These are phyloP conservation scores for Cataglyphis altisquamis DNA, from an alignment of 2,888 invertebrate species.

Conservation along the genomic window DNA sequence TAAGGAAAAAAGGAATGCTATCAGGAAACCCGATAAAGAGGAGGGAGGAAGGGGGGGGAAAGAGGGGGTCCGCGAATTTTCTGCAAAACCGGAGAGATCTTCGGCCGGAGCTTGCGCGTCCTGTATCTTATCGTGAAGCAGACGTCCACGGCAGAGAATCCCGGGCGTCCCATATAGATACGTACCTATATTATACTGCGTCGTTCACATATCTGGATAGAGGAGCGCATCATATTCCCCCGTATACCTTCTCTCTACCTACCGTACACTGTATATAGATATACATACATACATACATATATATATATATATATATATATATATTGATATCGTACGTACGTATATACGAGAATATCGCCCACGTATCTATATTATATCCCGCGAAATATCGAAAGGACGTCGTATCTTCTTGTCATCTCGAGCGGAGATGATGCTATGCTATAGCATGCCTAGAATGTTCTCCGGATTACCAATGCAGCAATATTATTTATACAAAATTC, in stretches of 20 bases:
- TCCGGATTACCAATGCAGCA: constrained; percentile 27
- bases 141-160: constrained; percentile 84
- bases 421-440: constrained; percentile 37
- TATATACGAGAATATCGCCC: constrained; percentile 60
- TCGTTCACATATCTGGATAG: constrained; percentile 77
- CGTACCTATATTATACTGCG: constrained; percentile 80
- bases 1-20: constrained; percentile 67
- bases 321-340: constrained; percentile 65
- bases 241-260: constrained; percentile 29
- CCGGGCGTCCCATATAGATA: constrained; percentile 71
- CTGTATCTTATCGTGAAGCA: constrained; percentile 82
- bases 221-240: constrained; percentile 77
- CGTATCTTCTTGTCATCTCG: constrained; percentile 67
- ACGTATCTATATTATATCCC: constrained; percentile 79
- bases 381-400: constrained; percentile 76
- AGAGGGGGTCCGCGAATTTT: constrained; percentile 75
- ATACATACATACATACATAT: background rate
- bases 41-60: background rate
- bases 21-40: constrained; percentile 74
- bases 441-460: constrained; percentile 20
- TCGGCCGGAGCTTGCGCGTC: constrained; percentile 65
- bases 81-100: constrained; percentile 74
- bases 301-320: background rate
- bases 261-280: background rate
- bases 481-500: constrained; percentile 32